phyloP scores from a whole-genome alignment of 2,797 vertebrate species.

The Garrulus glandarius region DNA sequence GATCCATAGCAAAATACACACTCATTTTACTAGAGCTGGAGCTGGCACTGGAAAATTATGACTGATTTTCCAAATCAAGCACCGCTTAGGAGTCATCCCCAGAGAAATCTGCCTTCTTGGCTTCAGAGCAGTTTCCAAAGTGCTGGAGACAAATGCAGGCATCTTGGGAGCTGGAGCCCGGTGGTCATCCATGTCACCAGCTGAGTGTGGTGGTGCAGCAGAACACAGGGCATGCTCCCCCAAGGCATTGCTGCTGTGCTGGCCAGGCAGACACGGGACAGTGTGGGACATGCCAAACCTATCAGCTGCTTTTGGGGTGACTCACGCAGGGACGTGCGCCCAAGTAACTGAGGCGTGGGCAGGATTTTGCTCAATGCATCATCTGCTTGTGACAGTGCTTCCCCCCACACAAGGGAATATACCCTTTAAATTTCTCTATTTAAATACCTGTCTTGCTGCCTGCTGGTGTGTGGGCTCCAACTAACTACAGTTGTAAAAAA shows the following conservation, averaged over 20 bases:
- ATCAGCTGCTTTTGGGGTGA: background rate
- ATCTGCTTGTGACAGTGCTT: background rate
- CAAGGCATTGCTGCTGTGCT: background rate
- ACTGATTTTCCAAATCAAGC: background rate
- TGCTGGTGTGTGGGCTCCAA: background rate
- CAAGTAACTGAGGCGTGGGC: background rate
- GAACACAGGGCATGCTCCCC: background rate
- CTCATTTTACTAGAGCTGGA: background rate
- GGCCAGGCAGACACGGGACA: background rate
- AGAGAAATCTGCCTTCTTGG: background rate
- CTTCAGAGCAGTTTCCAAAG: background rate
- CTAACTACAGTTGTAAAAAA: background rate
- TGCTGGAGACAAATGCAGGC: background rate
- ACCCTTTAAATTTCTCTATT: background rate
- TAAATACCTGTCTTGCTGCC: background rate
- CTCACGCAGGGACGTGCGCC: background rate
- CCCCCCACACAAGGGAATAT: background rate
- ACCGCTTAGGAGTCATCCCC: background rate
- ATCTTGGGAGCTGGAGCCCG: background rate
- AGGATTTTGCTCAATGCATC: background rate
- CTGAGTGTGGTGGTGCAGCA: background rate
- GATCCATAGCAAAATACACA: background rate
- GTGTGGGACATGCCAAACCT: background rate
- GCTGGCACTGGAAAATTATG: background rate
- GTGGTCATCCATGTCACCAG: background rate